phyloP scores from a whole-genome alignment of 1,140 invertebrate genomes.

The Sinonovacula constricta region DNA sequence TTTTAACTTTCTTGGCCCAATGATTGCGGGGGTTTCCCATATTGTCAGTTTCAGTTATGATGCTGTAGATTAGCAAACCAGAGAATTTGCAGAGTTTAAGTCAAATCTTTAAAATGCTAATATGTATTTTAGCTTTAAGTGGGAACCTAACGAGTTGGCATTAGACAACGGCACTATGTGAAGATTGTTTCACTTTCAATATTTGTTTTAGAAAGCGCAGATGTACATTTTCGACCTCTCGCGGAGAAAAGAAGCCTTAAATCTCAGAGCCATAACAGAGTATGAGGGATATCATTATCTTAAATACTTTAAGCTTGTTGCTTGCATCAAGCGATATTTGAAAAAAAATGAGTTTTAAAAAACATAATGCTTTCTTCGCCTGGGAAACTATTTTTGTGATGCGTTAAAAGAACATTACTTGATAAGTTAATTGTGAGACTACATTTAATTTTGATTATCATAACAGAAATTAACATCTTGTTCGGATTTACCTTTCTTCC shows the following conservation, averaged over 20 bases:
- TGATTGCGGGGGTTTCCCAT: too few relatives aligned
- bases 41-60: too few relatives aligned
- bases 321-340: background rate
- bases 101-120: too few relatives aligned
- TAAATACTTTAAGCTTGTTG: background rate
- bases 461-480: background rate
- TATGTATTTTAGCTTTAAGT: too few relatives aligned
- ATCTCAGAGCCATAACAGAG: background rate
- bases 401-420: background rate
- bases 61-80: too few relatives aligned
- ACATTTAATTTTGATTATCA: background rate
- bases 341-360: background rate
- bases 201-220: background rate
- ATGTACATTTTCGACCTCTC: background rate
- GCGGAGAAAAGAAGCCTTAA: background rate
- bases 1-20: too few relatives aligned
- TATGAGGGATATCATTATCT: constrained; percentile 3
- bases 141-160: too few relatives aligned
- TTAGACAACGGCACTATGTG: too few relatives aligned
- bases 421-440: background rate
- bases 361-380: background rate
- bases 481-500: background rate
- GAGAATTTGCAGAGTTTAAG: too few relatives aligned
- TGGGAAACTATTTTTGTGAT: background rate
- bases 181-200: too few relatives aligned